Conservation (phyloP, 1,140 invertebrate species). For the Planococcus citri region DNA sequence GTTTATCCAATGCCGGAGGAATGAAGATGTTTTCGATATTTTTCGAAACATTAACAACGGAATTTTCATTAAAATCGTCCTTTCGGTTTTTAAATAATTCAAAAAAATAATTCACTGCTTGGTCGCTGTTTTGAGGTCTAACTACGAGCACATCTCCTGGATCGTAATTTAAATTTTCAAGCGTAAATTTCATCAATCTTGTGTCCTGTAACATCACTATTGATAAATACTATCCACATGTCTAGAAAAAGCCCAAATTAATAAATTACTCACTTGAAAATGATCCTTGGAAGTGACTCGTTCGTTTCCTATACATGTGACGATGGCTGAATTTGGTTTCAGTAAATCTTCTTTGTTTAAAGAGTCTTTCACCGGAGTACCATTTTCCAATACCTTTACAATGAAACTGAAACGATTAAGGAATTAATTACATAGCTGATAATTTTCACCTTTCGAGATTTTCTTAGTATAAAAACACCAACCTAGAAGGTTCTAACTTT, state of each 20-base stretch:
- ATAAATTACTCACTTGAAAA: constrained; percentile 34
- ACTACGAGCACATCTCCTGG: constrained; percentile 83
- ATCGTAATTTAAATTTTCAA: constrained; percentile 43
- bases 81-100: constrained; percentile 40
- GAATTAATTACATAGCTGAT: too few relatives aligned
- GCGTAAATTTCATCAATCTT: constrained; percentile 52
- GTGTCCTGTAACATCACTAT: constrained; percentile 68
- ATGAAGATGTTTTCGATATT: constrained; percentile 47
- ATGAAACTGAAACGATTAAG: too few relatives aligned
- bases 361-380: too few relatives aligned
- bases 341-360: too few relatives aligned
- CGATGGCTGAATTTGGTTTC: constrained; percentile 13
- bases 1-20: constrained; percentile 41
- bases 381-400: too few relatives aligned
- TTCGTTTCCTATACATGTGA: constrained; percentile 26
- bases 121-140: constrained; percentile 62
- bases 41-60: constrained; percentile 43
- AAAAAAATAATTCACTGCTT: constrained; percentile 61
- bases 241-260: constrained; percentile 20
- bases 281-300: constrained; percentile 45
- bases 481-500: too few relatives aligned
- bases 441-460: too few relatives aligned
- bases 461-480: too few relatives aligned
- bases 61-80: constrained; percentile 35
- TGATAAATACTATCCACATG: not conserved